Base-by-base conservation (phyloP, 92 coral and sea anemone genomes). In the Porites cylindrica region DNA sequence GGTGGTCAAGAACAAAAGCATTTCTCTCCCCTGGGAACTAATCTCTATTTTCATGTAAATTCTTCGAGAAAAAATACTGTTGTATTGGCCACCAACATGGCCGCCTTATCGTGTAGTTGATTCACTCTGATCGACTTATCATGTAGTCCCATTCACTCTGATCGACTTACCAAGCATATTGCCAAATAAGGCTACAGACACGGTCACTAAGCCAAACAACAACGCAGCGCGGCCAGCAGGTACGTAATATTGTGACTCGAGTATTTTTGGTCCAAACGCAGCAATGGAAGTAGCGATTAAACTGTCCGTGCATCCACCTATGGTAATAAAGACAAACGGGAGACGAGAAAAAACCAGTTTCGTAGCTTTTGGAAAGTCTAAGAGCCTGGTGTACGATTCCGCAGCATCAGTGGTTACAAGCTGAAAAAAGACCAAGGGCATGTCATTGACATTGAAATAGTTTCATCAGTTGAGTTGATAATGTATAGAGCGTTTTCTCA, bases 231-330 rank as follows among this genome's bases (percentile, higher is more conserved):
- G 56, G 69, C 88, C 88, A 9, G 94, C 85, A 13, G 94, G 82
- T 29, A 86, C 84, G 56, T 89, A 84, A 53, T 85, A 96, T 84
- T 94, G 94, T 10, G 88, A 52, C 69, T 96, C 91, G n/a, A 96
- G 85, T 73, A 96, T 85, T 78, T 94, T 94, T 6, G 99, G 99
- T 87, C 93, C 91, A 93, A 96, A 96, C 47, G 94, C 89, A 75
- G 90, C 87, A 17, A 92, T 81, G 8, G 96, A 82, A 14, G 97
- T 72, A 38, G 93, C 70, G 4, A 93, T 76, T 64, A 92, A 92
- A 6, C 89, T 82, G 63, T 96, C 96, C 8, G 86, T 74, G 50
- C 96, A 91, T 12, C 88, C 90, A 7, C 93, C 98, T 17, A 92
- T 79, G 2, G 96, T 94, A 62, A 93, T 89, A 72, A 88, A 76